Evolutionary conservation across 2,113 vertebrate species (phyloP).

Genomic region (Melierax canorus): DNA sequence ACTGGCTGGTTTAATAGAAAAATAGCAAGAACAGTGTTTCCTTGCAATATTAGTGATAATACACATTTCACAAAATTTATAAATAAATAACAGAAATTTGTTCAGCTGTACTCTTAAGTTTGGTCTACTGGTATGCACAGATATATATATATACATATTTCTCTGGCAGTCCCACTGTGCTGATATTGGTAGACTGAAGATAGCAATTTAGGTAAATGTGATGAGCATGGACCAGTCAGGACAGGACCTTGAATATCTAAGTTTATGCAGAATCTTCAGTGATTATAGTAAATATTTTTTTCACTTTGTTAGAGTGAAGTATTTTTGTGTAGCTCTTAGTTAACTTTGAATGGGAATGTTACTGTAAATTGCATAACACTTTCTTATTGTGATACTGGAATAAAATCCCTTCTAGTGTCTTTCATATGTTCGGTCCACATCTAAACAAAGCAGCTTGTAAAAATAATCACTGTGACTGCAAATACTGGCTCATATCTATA

Average conservation of each 20-base stretch:
- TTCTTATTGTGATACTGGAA: not conserved
- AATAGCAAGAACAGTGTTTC: not conserved
- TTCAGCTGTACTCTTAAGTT: not conserved
- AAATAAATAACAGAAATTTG: not conserved
- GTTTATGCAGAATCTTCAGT: not conserved
- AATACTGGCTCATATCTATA: not conserved
- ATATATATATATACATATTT: not conserved
- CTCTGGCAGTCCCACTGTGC: not conserved
- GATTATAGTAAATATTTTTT: not conserved
- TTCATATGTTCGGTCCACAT: rapidly evolving
- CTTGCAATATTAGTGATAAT: not conserved
- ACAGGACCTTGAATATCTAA: not conserved
- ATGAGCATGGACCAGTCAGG: not conserved
- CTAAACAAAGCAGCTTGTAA: not conserved
- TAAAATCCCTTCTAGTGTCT: not conserved
- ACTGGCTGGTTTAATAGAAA: not conserved
- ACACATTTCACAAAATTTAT: not conserved
- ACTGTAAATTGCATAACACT: not conserved
- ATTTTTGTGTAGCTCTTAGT: not conserved
- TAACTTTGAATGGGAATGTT: not conserved
- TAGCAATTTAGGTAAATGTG: not conserved
- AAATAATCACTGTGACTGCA: not conserved
- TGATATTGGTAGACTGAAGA: not conserved
- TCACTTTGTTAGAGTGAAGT: not conserved
- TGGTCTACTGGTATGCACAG: not conserved